Evolutionary conservation across 2,888 invertebrate species (phyloP), one percentile per base, ranked within the genome.

Genomic region (Eurytoma adleriae): DNA sequence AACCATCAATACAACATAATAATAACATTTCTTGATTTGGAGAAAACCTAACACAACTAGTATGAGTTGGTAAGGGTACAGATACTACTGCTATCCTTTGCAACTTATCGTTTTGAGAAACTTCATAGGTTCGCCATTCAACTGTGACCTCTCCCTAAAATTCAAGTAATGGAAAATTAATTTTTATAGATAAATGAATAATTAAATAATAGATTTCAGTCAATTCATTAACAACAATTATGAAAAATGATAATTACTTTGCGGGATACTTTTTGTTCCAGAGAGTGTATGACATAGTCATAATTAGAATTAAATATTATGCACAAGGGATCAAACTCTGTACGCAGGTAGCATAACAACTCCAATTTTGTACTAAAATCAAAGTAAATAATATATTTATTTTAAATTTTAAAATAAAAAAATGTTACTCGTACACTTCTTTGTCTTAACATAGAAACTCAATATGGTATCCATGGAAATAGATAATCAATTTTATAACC

Each of bases 301-400:
- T 94, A 93, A 74, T 94, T 92, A 83, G 94, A 93, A 85, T 97
- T 95, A 86, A 97, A 94, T 84, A 94, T 94, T 50, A 96, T 95
- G 87, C 94, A 94, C n/a, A 97, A 90, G 0, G 97, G 97, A 91
- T 97, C 97, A 90, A 95, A 96, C 89, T 98, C 97, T 54, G 97
- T 95, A 91, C 96, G 95, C 86, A 96, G 95, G 87, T 95, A 96
- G 69, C 96, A 95, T 77, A 95, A 89, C 57, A 97, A 92, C 85
- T 95, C 95, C 81, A 96, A 92, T 87, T 95, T 95, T 82, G 92
- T 92, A 18, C 95, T 95, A 91, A 83, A 89, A 89, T 84, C 87
- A 86, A 86, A 61, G 67, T 27, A 68, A 78, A 61, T 54, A 82
- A 83, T 82, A 66, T 80, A n/a, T 68, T n/a, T n/a, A n/a, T n/a